Evolutionary conservation across 2,113 vertebrate species (phyloP), one percentile per base, ranked within the genome.

Genomic region (Neodon shergylaensis): DNA sequence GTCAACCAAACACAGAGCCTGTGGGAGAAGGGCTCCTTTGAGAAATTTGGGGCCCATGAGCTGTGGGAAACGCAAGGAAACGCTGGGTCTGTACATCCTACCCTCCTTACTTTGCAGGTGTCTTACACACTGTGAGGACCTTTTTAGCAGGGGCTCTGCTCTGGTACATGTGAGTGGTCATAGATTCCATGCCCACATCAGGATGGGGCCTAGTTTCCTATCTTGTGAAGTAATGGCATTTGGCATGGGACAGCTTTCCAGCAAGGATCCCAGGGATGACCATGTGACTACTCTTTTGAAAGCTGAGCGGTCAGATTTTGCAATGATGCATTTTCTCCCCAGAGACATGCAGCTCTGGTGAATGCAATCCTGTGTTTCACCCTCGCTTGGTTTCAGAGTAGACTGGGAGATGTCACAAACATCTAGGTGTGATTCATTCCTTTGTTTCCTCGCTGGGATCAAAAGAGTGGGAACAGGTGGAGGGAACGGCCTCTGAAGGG

Each of bases 1-100:
- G 74, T 42, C 78, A 91, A 36, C 79, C 96, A 95, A 88, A 96
- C 87, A 93, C 85, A 94, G 77, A 95, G 21, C 16, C 90, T 14
- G 5, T 47, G 19, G 22, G 39, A 19, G 39, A 74, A 26, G 24
- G 44, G 39, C 31, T n/a, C 39, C 44, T 82, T 2, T 47, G 63
- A 93, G 49, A 21, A 91, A 79, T 70, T 85, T 44, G 79, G 61
- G 52, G 13, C 39, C 31, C 22, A 24, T 83, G 58, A 72, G 68
- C 70, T 3, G 39, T 90, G 24, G 6, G 65, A 94, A 89, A 94
- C 73, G 24, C 36, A 81, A 95, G 73, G 91, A 16, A 8, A 76
- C 0, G 3, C 49, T 44, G 90, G 63, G 39, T 58, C 26, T 47
- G 19, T 9, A 21, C 3, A 14, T 28, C 65, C 10, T 9, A 12